phyloP scores from a whole-genome alignment of 2,888 invertebrate species.

The Conus canariensis region DNA sequence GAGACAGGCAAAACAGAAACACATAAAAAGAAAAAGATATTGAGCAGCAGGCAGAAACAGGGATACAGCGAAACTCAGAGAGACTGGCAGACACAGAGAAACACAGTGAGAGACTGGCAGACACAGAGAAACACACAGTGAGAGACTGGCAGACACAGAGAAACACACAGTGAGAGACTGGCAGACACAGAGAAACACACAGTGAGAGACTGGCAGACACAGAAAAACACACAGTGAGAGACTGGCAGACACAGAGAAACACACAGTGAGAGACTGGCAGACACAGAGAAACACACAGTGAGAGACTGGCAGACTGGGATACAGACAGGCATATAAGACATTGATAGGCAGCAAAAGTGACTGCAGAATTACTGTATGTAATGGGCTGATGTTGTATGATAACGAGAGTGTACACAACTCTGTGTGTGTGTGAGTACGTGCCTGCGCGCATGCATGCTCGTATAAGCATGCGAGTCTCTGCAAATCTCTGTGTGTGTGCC shows the following conservation, averaged over 20 bases:
- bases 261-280: not conserved
- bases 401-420: not conserved
- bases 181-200: not conserved
- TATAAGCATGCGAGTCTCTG: not conserved
- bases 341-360: not conserved
- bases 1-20: too few species aligned
- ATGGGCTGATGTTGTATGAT: too few species aligned
- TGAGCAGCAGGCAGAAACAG: too few species aligned
- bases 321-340: not conserved
- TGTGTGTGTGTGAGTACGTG: not conserved
- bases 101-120: not conserved
- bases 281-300: too few species aligned
- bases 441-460: not conserved
- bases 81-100: not conserved
- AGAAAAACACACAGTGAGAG: not conserved
- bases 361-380: not conserved
- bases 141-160: too few species aligned
- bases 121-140: too few species aligned
- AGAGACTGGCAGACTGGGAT: not conserved
- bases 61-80: too few species aligned
- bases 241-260: not conserved
- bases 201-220: not conserved
- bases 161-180: not conserved
- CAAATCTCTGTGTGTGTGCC: too few species aligned
- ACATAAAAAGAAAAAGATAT: too few species aligned